Conservation (phyloP, 2,888 invertebrate species). For the Limnephilus marmoratus region DNA sequence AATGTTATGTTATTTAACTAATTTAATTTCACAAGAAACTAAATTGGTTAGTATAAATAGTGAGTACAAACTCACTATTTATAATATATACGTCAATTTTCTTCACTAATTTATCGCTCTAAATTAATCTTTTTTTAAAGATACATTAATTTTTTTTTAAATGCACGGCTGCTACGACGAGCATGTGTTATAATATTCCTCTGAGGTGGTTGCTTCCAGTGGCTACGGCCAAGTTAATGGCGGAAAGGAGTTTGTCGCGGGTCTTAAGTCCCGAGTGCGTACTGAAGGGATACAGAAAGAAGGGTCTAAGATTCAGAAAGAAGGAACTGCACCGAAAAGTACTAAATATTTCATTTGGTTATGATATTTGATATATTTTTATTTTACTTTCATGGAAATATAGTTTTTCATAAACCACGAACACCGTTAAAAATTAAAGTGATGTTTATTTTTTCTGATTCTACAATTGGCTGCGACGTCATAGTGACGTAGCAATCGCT, state of each 20-base stretch:
- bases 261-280: background rate
- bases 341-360: background rate
- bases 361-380: background rate
- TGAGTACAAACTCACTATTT: no score
- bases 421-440: no score
- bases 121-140: background rate
- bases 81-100: no score
- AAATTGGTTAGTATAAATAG: no score
- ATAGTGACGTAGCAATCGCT: no score
- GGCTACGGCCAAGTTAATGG: background rate
- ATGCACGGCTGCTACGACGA: background rate
- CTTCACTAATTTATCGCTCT: background rate
- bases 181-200: background rate
- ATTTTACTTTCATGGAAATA: background rate
- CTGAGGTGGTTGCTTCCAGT: background rate
- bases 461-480: no score
- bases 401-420: background rate
- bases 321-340: background rate
- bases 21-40: no score
- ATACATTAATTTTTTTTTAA: background rate
- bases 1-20: no score
- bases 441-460: no score
- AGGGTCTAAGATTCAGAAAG: background rate
- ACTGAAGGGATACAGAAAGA: background rate
- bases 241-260: background rate